Evolutionary conservation across 2,113 vertebrate genomes (phyloP).

Genomic region (Acanthisitta chloris): DNA sequence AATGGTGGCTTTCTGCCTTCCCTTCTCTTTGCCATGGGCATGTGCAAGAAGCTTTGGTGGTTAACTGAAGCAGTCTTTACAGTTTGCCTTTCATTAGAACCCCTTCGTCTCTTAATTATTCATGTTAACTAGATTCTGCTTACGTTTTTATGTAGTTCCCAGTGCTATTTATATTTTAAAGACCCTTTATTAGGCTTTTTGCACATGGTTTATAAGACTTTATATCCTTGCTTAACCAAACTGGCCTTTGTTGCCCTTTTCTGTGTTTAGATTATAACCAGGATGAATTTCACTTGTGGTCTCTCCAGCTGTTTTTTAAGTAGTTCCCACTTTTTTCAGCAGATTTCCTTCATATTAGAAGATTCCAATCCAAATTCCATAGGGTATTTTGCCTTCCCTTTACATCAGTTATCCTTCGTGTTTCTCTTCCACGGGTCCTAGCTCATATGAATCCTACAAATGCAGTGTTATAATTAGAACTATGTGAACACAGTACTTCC

Average conservation of each 20-base stretch:
- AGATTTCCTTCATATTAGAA: constrained; percentile 52
- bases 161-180: constrained; percentile 47
- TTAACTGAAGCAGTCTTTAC: neutral
- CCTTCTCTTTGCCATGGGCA: neutral
- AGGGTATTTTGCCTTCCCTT: constrained; percentile 55
- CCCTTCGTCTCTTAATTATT: constrained; percentile 4
- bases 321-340: constrained; percentile 47
- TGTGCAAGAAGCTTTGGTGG: neutral
- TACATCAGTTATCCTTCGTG: constrained; percentile 52
- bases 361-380: constrained; percentile 61
- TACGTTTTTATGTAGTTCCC: constrained; percentile 32
- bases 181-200: constrained; percentile 24
- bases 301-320: constrained; percentile 64
- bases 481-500: constrained; percentile 67
- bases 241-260: constrained; percentile 23
- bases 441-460: constrained; percentile 51
- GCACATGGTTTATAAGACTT: neutral
- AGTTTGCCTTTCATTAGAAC: constrained; percentile 21
- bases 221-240: constrained; percentile 25
- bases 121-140: constrained; percentile 45
- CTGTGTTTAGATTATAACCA: constrained; percentile 58
- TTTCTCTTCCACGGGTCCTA: constrained; percentile 36
- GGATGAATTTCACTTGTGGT: constrained; percentile 63
- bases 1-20: neutral
- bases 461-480: constrained; percentile 68